Evolutionary conservation across 2,888 invertebrate species (phyloP).

Genomic region (Ditula angustiorana): DNA sequence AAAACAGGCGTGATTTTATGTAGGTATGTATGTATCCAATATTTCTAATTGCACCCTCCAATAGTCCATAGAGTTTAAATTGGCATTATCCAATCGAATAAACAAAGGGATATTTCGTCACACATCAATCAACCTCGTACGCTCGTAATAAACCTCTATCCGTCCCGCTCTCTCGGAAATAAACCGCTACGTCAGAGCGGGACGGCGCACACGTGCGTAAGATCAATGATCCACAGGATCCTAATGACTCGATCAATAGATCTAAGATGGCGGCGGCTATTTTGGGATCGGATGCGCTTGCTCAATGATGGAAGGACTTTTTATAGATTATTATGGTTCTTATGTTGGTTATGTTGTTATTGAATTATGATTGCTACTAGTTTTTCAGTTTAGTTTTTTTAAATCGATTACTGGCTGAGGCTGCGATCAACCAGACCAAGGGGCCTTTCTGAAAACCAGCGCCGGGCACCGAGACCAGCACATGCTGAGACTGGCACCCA

Average conservation of each 20-base stretch:
- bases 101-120: slow-evolving; percentile 27
- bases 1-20: no score
- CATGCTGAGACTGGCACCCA: no score
- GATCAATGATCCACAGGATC: slow-evolving; percentile 49
- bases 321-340: no score
- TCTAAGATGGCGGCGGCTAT: slow-evolving; percentile 36
- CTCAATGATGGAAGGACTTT: slow-evolving; percentile 32
- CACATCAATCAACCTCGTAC: slow-evolving; percentile 11
- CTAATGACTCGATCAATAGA: slow-evolving; percentile 39
- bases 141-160: slow-evolving; percentile 10
- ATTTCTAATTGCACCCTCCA: no score
- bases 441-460: no score
- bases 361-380: no score
- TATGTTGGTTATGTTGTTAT: no score
- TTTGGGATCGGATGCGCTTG: slow-evolving; percentile 33
- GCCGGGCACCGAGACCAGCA: no score
- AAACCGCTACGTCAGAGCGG: slow-evolving; percentile 4
- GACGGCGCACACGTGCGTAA: slow-evolving; percentile 39
- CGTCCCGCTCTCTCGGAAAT: not conserved
- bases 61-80: not conserved
- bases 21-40: no score
- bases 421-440: no score
- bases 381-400: no score
- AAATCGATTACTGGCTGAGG: no score
- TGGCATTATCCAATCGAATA: not conserved